A percentile compares a stretch with the other conserved stretches of the same genome.
Conservation (phyloP, 64 coral and sea anemone genomes). For the Montipora foliosa region DNA sequence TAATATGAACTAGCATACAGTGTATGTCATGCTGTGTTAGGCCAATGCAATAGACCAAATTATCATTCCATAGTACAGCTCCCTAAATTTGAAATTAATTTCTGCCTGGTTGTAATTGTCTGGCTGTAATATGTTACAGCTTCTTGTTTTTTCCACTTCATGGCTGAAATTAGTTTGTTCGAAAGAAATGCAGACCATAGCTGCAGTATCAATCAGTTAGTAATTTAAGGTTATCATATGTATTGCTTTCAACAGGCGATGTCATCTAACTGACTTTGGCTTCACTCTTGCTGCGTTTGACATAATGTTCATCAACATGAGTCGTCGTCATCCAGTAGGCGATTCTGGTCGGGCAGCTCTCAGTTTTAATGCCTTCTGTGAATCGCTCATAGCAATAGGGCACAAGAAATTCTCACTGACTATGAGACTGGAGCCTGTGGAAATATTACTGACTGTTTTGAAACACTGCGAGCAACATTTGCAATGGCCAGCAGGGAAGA, state of each 20-base stretch:
- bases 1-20: too few relatives aligned
- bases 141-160: too few relatives aligned
- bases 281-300: conserved; percentile 72
- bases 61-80: too few relatives aligned
- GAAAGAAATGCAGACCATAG: too few relatives aligned
- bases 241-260: conserved; percentile 18
- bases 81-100: too few relatives aligned
- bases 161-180: too few relatives aligned
- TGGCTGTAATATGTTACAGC: too few relatives aligned
- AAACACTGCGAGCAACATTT: conserved; percentile 71
- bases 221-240: too few relatives aligned
- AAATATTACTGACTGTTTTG: conserved; percentile 54
- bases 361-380: conserved; percentile 67
- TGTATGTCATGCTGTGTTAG: too few relatives aligned
- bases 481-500: not conserved
- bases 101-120: too few relatives aligned
- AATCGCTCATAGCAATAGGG: conserved; percentile 54
- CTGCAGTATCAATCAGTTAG: too few relatives aligned
- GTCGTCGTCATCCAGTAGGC: conserved; percentile 48
- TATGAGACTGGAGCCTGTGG: conserved; percentile 43
- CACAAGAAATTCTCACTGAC: conserved; percentile 43
- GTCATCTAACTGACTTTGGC: conserved; percentile 65
- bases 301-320: conserved; percentile 79
- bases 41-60: too few relatives aligned
- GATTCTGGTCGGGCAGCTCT: conserved; percentile 59